phyloP scores from a whole-genome alignment of 1,140 invertebrate species.

The Diplogasteroides magnus region DNA sequence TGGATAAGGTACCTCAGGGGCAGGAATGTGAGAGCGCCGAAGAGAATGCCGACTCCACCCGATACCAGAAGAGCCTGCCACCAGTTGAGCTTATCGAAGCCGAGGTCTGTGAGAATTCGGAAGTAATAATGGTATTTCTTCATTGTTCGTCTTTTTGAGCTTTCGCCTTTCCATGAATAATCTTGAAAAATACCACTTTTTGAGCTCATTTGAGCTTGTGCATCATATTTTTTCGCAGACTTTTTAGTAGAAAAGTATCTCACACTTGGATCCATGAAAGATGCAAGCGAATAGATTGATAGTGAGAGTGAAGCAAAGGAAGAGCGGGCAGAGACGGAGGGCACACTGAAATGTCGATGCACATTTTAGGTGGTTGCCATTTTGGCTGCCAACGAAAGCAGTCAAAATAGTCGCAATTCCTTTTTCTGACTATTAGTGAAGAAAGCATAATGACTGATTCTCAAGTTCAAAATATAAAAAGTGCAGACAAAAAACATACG shows the following conservation, averaged over 20 bases:
- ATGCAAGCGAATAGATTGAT: constrained; percentile 30
- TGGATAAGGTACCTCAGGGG: no score
- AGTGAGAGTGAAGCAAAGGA: constrained; percentile 27
- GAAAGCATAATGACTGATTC: background rate
- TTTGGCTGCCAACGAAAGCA: no score
- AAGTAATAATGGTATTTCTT: no score
- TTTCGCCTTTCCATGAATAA: no score
- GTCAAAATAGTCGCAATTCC: no score
- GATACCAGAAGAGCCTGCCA: constrained; percentile 18
- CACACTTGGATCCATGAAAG: constrained; percentile 31
- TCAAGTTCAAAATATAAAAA: background rate
- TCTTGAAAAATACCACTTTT: no score
- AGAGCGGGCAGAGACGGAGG: constrained; percentile 14
- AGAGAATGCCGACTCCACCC: constrained; percentile 14
- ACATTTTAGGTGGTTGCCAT: no score
- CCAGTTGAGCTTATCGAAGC: constrained; percentile 21
- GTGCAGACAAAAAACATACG: background rate
- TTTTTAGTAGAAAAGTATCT: constrained; percentile 7
- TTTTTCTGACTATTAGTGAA: background rate
- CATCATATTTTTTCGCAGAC: no score
- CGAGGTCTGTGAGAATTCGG: constrained; percentile 30
- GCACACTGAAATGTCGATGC: background rate
- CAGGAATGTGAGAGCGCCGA: constrained; percentile 12
- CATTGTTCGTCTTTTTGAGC: no score
- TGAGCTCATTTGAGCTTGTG: no score